Conservation (phyloP, 2,888 invertebrate species). For the Meta bourneti region DNA sequence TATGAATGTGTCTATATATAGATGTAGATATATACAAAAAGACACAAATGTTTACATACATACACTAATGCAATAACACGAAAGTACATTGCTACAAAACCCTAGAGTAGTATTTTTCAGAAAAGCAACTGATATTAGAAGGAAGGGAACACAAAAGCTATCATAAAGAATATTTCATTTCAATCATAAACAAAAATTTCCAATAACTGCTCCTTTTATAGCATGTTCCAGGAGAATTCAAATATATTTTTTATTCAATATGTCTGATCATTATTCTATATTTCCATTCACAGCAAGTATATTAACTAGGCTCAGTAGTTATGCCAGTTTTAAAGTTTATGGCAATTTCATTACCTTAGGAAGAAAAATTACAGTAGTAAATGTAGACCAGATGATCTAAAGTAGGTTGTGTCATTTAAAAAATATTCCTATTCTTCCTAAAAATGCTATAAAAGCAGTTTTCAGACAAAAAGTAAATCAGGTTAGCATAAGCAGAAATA, state of each 20-base stretch:
- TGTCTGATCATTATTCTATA: too few relatives aligned
- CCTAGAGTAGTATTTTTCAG: conserved; percentile 29
- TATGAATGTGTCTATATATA: conserved; percentile 26
- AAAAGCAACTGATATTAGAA: neutral
- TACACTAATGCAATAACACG: neutral
- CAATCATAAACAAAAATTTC: neutral
- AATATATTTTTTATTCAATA: too few relatives aligned
- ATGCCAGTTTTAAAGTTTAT: neutral
- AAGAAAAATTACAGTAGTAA: neutral
- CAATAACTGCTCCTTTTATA: too few relatives aligned
- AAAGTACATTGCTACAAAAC: conserved; percentile 2
- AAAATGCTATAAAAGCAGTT: too few relatives aligned
- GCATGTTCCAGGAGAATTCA: too few relatives aligned
- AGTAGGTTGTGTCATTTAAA: too few relatives aligned
- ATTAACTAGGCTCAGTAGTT: too few relatives aligned
- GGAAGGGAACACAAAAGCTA: neutral
- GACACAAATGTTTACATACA: conserved; percentile 26
- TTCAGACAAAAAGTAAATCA: too few relatives aligned
- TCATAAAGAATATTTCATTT: neutral
- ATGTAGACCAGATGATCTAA: neutral
- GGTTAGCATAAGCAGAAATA: too few relatives aligned
- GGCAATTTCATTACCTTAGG: neutral
- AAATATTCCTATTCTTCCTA: too few relatives aligned
- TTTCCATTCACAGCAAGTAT: too few relatives aligned
- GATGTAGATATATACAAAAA: conserved; percentile 27